Percentiles rank a stretch among this genome's conserved stretches.
phyloP scores from a whole-genome alignment of 2,797 vertebrate species.

The Lycodopsis pacificus region DNA sequence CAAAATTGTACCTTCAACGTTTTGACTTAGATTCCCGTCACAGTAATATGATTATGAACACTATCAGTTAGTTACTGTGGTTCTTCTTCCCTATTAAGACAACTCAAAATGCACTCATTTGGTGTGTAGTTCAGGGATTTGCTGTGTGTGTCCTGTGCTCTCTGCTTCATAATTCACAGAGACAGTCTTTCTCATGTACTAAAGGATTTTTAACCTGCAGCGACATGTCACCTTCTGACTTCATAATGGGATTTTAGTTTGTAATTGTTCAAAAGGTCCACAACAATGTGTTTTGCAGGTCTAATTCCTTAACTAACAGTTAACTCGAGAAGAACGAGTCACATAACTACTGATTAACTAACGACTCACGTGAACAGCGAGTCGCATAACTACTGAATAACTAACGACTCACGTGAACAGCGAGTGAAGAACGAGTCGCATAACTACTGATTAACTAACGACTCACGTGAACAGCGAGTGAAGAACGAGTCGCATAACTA shows the following conservation, averaged over 20 bases:
- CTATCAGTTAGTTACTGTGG: neutral
- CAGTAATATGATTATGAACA: neutral
- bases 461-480: no score
- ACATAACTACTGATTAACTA: no score
- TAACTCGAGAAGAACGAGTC: neutral
- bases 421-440: no score
- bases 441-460: neutral
- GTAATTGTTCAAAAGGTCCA: neutral
- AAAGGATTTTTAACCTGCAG: conserved; percentile 2
- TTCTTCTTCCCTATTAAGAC: neutral
- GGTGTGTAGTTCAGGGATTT: neutral
- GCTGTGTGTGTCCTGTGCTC: neutral
- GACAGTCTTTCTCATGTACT: neutral
- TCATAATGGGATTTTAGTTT: neutral
- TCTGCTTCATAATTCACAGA: neutral
- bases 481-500: no score
- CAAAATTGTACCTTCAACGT: neutral
- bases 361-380: no score
- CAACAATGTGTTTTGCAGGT: neutral
- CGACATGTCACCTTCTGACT: neutral
- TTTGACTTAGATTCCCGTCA: neutral
- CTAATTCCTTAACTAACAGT: neutral
- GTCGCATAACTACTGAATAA: no score
- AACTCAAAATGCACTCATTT: neutral
- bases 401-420: no score